A percentile compares a stretch with the other conserved stretches of the same genome.
These are phyloP conservation scores for Nomada fucata DNA, from an alignment of 2,888 invertebrate species.

Conservation along the genomic window DNA sequence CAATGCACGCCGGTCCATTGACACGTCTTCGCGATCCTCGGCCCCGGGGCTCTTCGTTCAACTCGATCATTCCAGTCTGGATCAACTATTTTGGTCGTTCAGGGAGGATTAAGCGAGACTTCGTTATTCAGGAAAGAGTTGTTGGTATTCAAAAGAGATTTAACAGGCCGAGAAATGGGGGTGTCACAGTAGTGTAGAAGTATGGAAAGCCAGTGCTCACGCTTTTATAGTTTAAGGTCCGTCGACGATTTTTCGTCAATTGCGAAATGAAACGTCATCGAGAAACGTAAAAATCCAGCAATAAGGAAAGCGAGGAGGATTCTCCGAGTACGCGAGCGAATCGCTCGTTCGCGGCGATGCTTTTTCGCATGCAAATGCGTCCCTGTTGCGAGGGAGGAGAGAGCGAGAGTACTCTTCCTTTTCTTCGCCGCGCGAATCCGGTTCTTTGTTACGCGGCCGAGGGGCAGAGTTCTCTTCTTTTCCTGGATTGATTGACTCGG, in stretches of 20 bases:
- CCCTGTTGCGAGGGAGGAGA: conserved; percentile 42
- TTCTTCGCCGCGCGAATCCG: conserved; percentile 61
- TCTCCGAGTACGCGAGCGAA: neutral
- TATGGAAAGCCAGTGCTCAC: too few relatives aligned
- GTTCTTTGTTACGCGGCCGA: conserved; percentile 65
- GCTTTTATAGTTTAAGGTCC: too few relatives aligned
- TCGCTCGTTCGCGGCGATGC: conserved; percentile 17
- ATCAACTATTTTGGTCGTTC: neutral
- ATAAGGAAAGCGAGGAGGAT: neutral
- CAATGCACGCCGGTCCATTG: conserved; percentile 47
- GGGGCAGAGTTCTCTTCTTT: conserved; percentile 12
- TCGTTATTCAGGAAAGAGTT: too few relatives aligned
- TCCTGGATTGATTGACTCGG: conserved; percentile 63
- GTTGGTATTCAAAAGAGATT: too few relatives aligned
- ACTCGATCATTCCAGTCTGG: neutral
- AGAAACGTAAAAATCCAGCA: neutral
- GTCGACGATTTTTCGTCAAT: too few relatives aligned
- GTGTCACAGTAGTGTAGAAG: too few relatives aligned
- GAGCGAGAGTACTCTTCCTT: conserved; percentile 38
- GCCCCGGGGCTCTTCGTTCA: neutral
- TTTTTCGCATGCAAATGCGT: conserved; percentile 51
- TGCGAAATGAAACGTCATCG: too few relatives aligned
- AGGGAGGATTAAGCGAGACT: too few relatives aligned
- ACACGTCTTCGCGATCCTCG: conserved; percentile 30
- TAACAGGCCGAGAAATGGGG: too few relatives aligned